A percentile compares a stretch with the other conserved stretches of the same genome.
These are phyloP conservation scores for Diuraphis noxia DNA, from an alignment of 1,140 invertebrate species.

Conservation along the genomic window DNA sequence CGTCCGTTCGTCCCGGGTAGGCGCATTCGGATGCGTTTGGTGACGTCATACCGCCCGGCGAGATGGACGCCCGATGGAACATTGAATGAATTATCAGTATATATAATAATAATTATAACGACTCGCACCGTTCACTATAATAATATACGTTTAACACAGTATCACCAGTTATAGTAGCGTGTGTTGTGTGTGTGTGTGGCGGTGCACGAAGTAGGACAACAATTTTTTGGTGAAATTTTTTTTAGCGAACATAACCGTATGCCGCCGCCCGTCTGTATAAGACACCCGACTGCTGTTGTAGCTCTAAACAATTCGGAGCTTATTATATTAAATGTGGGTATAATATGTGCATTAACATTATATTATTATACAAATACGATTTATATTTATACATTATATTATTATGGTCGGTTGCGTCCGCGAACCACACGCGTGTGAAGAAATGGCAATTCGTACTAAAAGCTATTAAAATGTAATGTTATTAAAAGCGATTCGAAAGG, in stretches of 20 bases:
- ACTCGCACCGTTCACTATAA: neutral
- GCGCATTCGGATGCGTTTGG: neutral
- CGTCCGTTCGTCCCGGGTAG: neutral
- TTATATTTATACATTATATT: neutral
- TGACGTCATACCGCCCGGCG: neutral
- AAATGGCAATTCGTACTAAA: neutral
- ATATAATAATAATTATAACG: neutral
- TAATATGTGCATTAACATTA: neutral
- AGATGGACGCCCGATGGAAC: neutral
- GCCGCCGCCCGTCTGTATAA: neutral
- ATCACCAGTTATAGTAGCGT: neutral
- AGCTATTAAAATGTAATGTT: neutral
- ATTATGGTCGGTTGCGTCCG: neutral
- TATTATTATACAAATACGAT: too few relatives aligned
- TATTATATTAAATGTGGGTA: neutral
- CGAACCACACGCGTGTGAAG: neutral
- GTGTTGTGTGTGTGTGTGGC: neutral
- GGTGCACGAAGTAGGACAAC: slow-evolving; percentile 4
- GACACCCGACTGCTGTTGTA: neutral
- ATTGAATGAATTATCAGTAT: neutral
- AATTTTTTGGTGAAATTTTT: slow-evolving; percentile 15
- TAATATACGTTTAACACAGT: too few relatives aligned
- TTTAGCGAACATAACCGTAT: neutral
- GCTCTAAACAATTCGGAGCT: neutral
- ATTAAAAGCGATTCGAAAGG: neutral